phyloP scores from a whole-genome alignment of 1,140 invertebrate species.

The Drosophila triauraria region DNA sequence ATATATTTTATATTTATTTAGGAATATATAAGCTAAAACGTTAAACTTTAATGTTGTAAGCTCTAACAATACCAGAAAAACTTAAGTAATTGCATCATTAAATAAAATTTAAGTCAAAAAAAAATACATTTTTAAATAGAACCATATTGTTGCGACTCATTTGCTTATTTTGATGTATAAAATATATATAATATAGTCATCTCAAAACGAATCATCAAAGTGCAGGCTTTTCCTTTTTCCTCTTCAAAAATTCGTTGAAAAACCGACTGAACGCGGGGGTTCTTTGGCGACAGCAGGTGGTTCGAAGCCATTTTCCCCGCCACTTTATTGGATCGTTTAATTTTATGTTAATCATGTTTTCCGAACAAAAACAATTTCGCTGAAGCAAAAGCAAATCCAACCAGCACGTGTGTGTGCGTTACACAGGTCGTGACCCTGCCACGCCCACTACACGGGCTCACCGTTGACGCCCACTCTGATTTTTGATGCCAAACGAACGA shows the following conservation, averaged over 20 bases:
- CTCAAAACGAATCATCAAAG: not conserved
- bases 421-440: slow-evolving; percentile 34
- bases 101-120: not conserved
- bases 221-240: not conserved
- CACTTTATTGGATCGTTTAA: slow-evolving; percentile 38
- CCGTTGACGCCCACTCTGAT: slow-evolving; percentile 10
- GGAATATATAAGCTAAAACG: no score
- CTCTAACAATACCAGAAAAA: not conserved
- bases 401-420: slow-evolving; percentile 14
- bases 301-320: slow-evolving; percentile 17
- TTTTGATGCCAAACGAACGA: slow-evolving; percentile 16
- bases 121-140: not conserved
- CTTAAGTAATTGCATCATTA: not conserved
- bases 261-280: not conserved
- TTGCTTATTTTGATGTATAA: not conserved
- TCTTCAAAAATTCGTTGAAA: not conserved
- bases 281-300: slow-evolving; percentile 37
- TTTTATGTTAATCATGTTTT: slow-evolving; percentile 46
- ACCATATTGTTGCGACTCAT: not conserved
- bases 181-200: not conserved
- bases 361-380: slow-evolving; percentile 26
- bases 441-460: slow-evolving; percentile 10
- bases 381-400: not conserved
- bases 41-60: no score
- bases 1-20: not conserved